A percentile compares a stretch with the other conserved stretches of the same genome.
These are phyloP conservation scores for Leptodactylus fuscus DNA, from an alignment of 2,113 vertebrate species.

Conservation along the genomic window DNA sequence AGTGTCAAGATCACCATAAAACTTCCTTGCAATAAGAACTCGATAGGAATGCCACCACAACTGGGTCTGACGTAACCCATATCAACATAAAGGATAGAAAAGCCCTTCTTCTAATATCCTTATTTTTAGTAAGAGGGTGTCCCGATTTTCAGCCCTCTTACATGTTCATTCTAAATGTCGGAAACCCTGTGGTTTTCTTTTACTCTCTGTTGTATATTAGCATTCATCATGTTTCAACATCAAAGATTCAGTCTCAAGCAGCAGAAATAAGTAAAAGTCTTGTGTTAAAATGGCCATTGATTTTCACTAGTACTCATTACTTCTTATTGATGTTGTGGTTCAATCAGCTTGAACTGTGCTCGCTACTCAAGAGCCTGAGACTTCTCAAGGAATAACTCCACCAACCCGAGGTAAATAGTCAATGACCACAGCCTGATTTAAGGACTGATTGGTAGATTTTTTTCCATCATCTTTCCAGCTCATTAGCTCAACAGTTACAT, in stretches of 20 bases:
- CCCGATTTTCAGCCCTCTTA: too few relatives aligned
- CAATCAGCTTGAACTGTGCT: background rate
- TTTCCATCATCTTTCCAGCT: slow-evolving; percentile 52
- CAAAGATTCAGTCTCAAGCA: slow-evolving; percentile 17
- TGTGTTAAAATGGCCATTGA: slow-evolving; percentile 47
- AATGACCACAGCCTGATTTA: slow-evolving; percentile 43
- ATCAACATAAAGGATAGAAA: too few relatives aligned
- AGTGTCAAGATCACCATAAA: too few relatives aligned
- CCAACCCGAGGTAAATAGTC: slow-evolving; percentile 40
- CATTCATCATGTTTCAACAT: slow-evolving; percentile 35
- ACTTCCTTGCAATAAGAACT: too few relatives aligned
- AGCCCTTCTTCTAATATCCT: too few relatives aligned
- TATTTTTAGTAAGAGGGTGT: too few relatives aligned
- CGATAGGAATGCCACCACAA: too few relatives aligned
- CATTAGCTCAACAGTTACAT: slow-evolving; percentile 43
- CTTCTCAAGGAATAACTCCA: slow-evolving; percentile 41
- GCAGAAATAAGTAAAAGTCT: slow-evolving; percentile 29
- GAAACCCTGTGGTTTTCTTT: background rate
- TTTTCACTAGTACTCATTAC: slow-evolving; percentile 51
- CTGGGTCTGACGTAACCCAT: too few relatives aligned
- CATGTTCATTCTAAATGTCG: too few relatives aligned
- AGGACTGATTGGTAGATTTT: slow-evolving; percentile 24
- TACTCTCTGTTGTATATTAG: slow-evolving; percentile 2
- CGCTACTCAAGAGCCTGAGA: background rate
- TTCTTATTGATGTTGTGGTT: background rate